A percentile compares a stretch with the other conserved stretches of the same genome.
Conservation (phyloP, 2,113 vertebrate species). For the Muntiacus reevesi region DNA sequence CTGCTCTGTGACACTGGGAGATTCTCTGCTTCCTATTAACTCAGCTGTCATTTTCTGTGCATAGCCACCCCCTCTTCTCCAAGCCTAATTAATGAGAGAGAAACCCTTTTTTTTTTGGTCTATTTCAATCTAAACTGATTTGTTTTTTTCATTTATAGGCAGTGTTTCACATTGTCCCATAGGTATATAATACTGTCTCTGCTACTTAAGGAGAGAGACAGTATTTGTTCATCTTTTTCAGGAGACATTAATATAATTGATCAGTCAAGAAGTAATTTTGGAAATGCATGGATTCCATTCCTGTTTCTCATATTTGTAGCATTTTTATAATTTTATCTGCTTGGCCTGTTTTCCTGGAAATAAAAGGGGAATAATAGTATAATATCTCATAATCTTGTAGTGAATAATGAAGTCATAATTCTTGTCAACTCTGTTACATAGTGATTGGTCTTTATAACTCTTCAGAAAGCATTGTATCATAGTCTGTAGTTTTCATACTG, state of each 20-base stretch:
- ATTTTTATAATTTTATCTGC: neutral
- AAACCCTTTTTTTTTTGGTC: neutral
- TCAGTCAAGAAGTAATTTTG: neutral
- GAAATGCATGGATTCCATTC: neutral
- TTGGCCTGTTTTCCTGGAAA: neutral
- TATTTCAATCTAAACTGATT: neutral
- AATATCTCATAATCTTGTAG: neutral
- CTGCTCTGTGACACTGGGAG: neutral
- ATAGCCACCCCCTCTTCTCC: neutral
- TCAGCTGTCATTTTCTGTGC: neutral
- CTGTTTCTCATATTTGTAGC: neutral
- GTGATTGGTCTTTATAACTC: neutral
- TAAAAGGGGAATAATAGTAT: neutral
- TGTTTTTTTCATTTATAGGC: neutral
- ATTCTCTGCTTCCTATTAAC: neutral
- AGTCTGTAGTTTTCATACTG: neutral
- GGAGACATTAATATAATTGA: neutral
- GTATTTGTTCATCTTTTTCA: neutral
- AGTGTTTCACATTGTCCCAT: neutral
- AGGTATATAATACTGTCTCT: neutral
- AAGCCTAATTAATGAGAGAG: neutral
- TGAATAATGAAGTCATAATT: constrained; percentile 15
- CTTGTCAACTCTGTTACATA: neutral
- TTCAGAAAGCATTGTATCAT: neutral
- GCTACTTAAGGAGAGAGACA: neutral